Conservation (phyloP, 1,140 invertebrate species). For the Druon quercuslanigerum region DNA sequence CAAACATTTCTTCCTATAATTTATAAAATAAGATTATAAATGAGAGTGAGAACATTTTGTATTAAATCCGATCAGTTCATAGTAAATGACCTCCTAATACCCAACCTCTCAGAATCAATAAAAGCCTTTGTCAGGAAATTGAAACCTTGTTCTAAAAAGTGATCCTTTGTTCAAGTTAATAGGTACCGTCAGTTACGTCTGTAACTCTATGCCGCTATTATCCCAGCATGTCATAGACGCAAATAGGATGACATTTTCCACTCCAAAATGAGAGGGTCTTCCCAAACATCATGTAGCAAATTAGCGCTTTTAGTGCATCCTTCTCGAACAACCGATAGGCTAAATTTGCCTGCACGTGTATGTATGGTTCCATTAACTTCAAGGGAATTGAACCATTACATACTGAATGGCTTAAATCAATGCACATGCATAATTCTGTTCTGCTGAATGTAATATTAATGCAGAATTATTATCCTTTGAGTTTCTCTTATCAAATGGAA, state of each 20-base stretch:
- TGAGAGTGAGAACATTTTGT: too few species aligned
- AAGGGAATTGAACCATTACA: constrained; percentile 3
- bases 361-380: background rate
- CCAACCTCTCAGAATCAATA: too few species aligned
- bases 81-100: too few species aligned
- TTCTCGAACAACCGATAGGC: constrained; percentile 14
- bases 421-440: background rate
- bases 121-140: too few species aligned
- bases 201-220: too few species aligned
- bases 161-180: too few species aligned
- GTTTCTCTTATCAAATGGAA: background rate
- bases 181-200: too few species aligned
- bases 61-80: too few species aligned
- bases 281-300: constrained; percentile 17
- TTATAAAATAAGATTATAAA: too few species aligned
- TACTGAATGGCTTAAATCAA: background rate
- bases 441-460: background rate
- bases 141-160: too few species aligned
- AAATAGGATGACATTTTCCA: constrained; percentile 8
- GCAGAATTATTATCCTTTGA: constrained; percentile 11
- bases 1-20: too few species aligned
- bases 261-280: background rate
- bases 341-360: background rate
- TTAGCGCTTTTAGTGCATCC: constrained; percentile 14
- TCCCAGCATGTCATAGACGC: background rate